A percentile compares a stretch with the other conserved stretches of the same genome.
These are phyloP conservation scores for Xestia ashworthii DNA, from an alignment of 2,888 invertebrate species.

Conservation along the genomic window DNA sequence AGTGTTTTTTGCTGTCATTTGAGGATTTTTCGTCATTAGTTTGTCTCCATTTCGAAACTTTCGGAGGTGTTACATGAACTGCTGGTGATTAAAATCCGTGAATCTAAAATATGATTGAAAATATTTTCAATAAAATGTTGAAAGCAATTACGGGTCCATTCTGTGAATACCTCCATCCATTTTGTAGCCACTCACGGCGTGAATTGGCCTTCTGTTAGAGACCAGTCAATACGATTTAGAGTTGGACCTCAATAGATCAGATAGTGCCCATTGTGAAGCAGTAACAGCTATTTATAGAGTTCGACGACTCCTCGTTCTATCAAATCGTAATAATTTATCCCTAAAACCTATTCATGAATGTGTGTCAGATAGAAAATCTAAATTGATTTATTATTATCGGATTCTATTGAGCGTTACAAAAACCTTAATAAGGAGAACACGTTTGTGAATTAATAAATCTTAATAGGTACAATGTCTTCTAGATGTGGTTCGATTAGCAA, in stretches of 20 bases:
- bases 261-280: slow-evolving; percentile 78
- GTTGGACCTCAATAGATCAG: slow-evolving; percentile 78
- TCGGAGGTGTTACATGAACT: neutral
- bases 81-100: slow-evolving; percentile 43
- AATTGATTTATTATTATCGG: slow-evolving; percentile 60
- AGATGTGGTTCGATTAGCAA: slow-evolving; percentile 9
- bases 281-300: slow-evolving; percentile 80
- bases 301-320: slow-evolving; percentile 78
- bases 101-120: slow-evolving; percentile 41
- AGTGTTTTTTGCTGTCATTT: slow-evolving; percentile 36
- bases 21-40: slow-evolving; percentile 27
- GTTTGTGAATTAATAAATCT: slow-evolving; percentile 45
- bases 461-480: slow-evolving; percentile 7
- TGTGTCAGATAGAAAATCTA: slow-evolving; percentile 60
- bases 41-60: slow-evolving; percentile 3
- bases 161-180: slow-evolving; percentile 65
- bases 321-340: slow-evolving; percentile 70
- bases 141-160: slow-evolving; percentile 68
- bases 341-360: slow-evolving; percentile 64
- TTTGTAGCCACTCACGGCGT: slow-evolving; percentile 67
- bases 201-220: slow-evolving; percentile 77
- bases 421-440: slow-evolving; percentile 31
- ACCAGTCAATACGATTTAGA: slow-evolving; percentile 75
- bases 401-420: slow-evolving; percentile 54
- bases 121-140: slow-evolving; percentile 48